Percentiles rank a stretch among this genome's conserved stretches.
phyloP scores from a whole-genome alignment of 1,140 invertebrate species.

The Panagrolaimus sp. region DNA sequence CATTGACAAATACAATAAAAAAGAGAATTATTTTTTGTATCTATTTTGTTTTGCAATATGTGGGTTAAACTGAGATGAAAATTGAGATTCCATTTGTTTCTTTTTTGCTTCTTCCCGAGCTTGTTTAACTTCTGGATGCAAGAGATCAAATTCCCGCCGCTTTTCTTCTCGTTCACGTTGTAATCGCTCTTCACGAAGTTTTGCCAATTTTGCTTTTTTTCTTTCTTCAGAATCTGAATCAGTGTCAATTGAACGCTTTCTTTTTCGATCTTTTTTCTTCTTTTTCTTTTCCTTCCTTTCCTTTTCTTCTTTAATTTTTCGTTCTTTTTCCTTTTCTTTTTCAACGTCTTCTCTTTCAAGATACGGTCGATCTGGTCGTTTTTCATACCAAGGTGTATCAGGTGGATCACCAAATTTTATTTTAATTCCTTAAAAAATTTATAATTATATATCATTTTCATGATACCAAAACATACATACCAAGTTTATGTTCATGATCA shows the following conservation, averaged over 20 bases:
- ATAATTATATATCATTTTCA: not conserved
- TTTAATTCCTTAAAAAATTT: slow-evolving; percentile 61
- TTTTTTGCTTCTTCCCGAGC: not conserved
- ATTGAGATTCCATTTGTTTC: not conserved
- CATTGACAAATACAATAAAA: not conserved
- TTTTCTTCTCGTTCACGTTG: slow-evolving; percentile 66
- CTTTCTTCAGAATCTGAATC: slow-evolving; percentile 9
- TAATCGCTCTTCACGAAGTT: slow-evolving; percentile 65
- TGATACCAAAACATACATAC: slow-evolving; percentile 57
- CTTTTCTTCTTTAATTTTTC: slow-evolving; percentile 10
- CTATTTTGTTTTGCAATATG: slow-evolving; percentile 6
- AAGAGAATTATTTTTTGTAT: not conserved
- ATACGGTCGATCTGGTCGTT: not conserved
- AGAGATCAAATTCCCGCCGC: slow-evolving; percentile 34
- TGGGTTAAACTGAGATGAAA: not conserved
- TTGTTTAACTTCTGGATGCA: slow-evolving; percentile 64
- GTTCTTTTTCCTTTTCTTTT: slow-evolving; percentile 11
- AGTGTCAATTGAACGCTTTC: slow-evolving; percentile 18
- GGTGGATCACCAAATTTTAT: slow-evolving; percentile 79
- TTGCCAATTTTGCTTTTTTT: slow-evolving; percentile 64
- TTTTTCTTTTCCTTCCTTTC: slow-evolving; percentile 39
- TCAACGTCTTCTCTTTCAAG: slow-evolving; percentile 2
- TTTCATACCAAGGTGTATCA: slow-evolving; percentile 19
- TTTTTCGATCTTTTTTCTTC: slow-evolving; percentile 52
- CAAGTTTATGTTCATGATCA: slow-evolving; percentile 94